Percentiles rank a stretch among this genome's conserved stretches.
Evolutionary conservation across 2,888 invertebrate genomes (phyloP).

Genomic region (Agrochola lota): DNA sequence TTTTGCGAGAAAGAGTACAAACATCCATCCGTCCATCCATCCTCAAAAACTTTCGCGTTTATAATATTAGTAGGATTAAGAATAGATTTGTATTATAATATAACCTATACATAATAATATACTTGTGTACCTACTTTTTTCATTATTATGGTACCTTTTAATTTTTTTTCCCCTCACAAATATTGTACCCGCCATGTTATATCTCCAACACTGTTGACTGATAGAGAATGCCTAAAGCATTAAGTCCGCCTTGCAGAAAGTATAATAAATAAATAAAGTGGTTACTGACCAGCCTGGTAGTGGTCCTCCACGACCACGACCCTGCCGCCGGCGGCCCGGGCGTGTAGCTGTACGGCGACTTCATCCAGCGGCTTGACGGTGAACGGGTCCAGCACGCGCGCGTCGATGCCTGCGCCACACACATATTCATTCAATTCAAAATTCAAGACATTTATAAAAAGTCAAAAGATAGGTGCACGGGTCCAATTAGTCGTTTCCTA

Average conservation of each 20-base stretch:
- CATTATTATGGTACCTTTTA: not conserved
- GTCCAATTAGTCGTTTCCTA: not conserved
- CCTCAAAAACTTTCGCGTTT: no score
- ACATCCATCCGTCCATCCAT: no score
- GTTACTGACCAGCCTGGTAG: constrained; percentile 94
- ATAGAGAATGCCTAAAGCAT: not conserved
- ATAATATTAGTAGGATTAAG: no score
- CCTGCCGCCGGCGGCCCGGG: constrained; percentile 94
- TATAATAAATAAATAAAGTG: not conserved
- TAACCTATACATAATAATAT: no score
- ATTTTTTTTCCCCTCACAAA: not conserved
- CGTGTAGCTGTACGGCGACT: constrained; percentile 93
- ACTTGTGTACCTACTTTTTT: not conserved
- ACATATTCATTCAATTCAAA: not conserved
- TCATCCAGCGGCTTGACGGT: constrained; percentile 98
- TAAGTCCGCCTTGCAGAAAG: not conserved
- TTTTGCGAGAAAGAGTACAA: no score
- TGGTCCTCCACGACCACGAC: constrained; percentile 99
- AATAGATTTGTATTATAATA: no score
- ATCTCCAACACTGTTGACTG: not conserved
- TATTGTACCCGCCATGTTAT: not conserved
- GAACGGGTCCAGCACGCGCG: constrained; percentile 98
- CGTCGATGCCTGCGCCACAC: constrained; percentile 84
- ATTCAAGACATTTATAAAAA: not conserved
- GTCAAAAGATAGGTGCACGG: not conserved